These are phyloP conservation scores for Gambelia wislizenii DNA, from an alignment of 2,797 vertebrate species.

Conservation along the genomic window DNA sequence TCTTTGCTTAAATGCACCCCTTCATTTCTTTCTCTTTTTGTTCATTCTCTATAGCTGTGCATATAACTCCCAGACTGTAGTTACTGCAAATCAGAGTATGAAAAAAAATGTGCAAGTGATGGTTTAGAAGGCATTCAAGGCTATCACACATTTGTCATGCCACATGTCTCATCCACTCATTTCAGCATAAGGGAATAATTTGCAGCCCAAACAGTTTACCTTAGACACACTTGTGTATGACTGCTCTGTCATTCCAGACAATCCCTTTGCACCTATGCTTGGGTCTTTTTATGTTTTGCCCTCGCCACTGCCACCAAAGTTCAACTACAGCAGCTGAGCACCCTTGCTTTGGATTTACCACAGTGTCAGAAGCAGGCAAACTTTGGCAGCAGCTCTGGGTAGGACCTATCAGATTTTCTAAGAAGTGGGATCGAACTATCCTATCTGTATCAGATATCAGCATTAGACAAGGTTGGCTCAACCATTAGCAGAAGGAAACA, in stretches of 20 bases:
- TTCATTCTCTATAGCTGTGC: not conserved
- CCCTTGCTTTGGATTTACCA: no score
- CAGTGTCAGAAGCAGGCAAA: no score
- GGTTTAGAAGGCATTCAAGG: not conserved
- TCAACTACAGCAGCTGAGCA: no score
- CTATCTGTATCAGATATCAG: no score
- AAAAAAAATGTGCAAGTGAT: conserved; percentile 3
- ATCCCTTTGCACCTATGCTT: not conserved
- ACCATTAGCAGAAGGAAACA: no score
- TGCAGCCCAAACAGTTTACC: not conserved
- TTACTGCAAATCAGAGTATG: not conserved
- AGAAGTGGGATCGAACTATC: no score
- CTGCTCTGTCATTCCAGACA: not conserved
- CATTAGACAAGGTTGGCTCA: no score
- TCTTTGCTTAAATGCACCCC: not conserved
- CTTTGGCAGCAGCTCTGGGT: no score
- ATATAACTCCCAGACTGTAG: not conserved
- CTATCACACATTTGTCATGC: conserved; percentile 16
- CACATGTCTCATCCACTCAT: not conserved
- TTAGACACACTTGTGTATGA: not conserved
- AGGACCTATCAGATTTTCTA: no score
- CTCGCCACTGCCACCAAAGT: not conserved
- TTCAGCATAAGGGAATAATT: not conserved
- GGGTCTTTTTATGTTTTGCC: not conserved
- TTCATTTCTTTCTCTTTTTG: not conserved